Conservation (phyloP, 1,140 invertebrate genomes). For the Drosophila nebulosa region DNA sequence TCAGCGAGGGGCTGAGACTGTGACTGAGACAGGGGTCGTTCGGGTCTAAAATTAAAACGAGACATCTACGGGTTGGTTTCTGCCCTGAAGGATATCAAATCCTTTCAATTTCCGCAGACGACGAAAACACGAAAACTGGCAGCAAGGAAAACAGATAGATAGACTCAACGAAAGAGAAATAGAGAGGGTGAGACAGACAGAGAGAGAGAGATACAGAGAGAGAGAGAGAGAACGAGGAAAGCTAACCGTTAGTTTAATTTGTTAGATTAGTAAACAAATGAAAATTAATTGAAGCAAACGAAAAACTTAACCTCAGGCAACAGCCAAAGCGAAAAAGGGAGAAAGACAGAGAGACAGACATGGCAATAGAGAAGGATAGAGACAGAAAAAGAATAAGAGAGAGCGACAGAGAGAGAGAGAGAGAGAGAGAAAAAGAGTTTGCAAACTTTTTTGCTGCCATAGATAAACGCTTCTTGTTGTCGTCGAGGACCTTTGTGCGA, state of each 20-base stretch:
- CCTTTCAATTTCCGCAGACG: constrained; percentile 48
- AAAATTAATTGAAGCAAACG: constrained; percentile 80
- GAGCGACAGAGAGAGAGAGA: neutral
- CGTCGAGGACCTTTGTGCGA: constrained; percentile 34
- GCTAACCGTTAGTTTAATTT: constrained; percentile 78
- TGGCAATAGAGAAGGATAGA: too few relatives aligned
- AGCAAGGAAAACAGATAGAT: constrained; percentile 17
- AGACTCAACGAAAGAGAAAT: constrained; percentile 1
- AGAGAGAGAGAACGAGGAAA: neutral
- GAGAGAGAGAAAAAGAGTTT: constrained; percentile 9
- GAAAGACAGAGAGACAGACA: neutral
- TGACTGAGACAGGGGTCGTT: too few relatives aligned
- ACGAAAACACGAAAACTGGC: constrained; percentile 23
- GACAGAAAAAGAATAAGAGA: neutral
- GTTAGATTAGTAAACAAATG: constrained; percentile 80
- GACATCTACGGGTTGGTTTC: neutral
- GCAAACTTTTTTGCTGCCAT: constrained; percentile 61
- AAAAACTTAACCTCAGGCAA: constrained; percentile 71
- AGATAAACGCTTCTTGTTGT: constrained; percentile 59
- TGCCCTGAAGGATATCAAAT: constrained; percentile 33
- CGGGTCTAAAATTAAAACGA: neutral
- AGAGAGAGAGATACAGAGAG: neutral
- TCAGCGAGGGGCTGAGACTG: neutral
- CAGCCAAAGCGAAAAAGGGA: neutral
- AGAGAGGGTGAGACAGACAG: neutral